These are phyloP conservation scores for Seira sanloemensis DNA, from an alignment of 2,888 invertebrate genomes.

Conservation along the genomic window DNA sequence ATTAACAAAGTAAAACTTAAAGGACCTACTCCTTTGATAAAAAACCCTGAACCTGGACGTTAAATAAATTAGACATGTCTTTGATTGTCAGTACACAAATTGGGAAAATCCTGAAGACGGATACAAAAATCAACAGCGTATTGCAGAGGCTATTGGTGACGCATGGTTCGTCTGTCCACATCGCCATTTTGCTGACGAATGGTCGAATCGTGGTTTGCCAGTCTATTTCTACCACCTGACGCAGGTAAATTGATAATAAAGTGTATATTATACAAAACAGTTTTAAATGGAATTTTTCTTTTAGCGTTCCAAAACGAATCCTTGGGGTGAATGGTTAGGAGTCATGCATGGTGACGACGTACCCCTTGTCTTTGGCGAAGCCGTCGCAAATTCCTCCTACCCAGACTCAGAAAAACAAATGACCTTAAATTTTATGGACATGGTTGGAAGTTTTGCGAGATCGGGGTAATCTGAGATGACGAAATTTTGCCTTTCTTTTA, in stretches of 20 bases:
- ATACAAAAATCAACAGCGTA: constrained; percentile 42
- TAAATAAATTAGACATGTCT: too few relatives aligned
- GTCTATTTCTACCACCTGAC: constrained; percentile 64
- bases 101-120: constrained; percentile 69
- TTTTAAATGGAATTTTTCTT: neutral
- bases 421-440: constrained; percentile 42
- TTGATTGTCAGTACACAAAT: constrained; percentile 63
- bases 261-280: neutral
- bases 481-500: too few relatives aligned
- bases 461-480: too few relatives aligned
- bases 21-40: too few relatives aligned
- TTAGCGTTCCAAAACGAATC: constrained; percentile 58
- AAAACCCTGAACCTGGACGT: too few relatives aligned
- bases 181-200: constrained; percentile 59
- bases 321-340: constrained; percentile 68
- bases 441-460: constrained; percentile 62
- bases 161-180: constrained; percentile 60
- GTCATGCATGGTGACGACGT: constrained; percentile 68
- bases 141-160: constrained; percentile 60
- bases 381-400: neutral
- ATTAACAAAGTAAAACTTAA: constrained; percentile 54
- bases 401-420: constrained; percentile 44
- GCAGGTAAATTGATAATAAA: constrained; percentile 36
- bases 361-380: constrained; percentile 57
- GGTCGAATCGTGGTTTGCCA: constrained; percentile 61